Percentiles rank a stretch among this genome's conserved stretches.
phyloP scores from a whole-genome alignment of 2,113 vertebrate species.

The Muscicapa adusta region DNA sequence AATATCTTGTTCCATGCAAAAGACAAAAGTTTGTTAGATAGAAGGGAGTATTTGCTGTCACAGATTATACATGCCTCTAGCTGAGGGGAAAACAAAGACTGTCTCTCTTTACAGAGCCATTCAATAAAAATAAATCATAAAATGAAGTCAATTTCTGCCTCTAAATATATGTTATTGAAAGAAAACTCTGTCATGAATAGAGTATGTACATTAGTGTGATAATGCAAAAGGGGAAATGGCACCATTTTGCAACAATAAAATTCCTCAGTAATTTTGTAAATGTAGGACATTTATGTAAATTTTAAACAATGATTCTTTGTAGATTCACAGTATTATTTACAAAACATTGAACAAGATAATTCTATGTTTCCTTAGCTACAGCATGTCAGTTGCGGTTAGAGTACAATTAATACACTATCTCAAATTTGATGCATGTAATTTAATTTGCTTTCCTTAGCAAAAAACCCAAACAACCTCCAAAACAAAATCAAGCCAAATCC shows the following conservation, averaged over 20 bases:
- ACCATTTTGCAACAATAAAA: background rate
- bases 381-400: background rate
- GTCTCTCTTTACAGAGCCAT: background rate
- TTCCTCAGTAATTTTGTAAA: slow-evolving; percentile 11
- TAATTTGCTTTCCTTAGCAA: background rate
- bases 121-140: background rate
- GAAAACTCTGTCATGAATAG: background rate
- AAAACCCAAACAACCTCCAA: background rate
- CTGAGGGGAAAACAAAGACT: background rate
- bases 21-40: background rate
- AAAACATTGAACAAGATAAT: slow-evolving; percentile 36
- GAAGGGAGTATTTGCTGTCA: background rate
- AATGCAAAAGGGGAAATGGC: background rate
- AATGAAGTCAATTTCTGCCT: background rate
- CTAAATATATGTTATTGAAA: background rate
- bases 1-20: background rate
- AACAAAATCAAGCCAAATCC: background rate
- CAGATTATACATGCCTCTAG: background rate
- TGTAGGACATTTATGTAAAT: background rate
- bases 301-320: background rate
- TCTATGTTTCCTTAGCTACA: slow-evolving; percentile 10
- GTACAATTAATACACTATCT: slow-evolving; percentile 10
- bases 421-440: background rate
- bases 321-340: background rate
- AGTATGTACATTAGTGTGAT: background rate